Conservation (phyloP, 2,797 vertebrate species). For the Mionectes olivaceus region DNA sequence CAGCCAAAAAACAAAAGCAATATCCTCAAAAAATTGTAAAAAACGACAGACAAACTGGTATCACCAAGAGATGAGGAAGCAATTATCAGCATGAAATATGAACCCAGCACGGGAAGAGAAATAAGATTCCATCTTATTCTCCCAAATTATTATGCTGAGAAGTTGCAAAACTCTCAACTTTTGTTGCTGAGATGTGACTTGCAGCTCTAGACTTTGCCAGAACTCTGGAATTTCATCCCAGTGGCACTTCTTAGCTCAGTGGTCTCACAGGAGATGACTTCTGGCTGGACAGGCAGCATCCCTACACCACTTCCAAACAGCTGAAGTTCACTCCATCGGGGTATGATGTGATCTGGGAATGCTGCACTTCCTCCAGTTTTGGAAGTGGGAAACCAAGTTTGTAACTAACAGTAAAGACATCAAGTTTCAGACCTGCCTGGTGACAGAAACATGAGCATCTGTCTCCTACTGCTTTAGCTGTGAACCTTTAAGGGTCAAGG, state of each 20-base stretch:
- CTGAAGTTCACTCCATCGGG: neutral
- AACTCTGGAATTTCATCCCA: neutral
- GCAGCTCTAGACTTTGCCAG: neutral
- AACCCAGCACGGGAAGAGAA: neutral
- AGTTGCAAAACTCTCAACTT: neutral
- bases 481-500: neutral
- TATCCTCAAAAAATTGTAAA: neutral
- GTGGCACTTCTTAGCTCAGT: neutral
- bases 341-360: neutral
- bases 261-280: neutral
- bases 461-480: neutral
- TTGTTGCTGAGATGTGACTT: neutral
- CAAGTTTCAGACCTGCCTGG: neutral
- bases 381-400: neutral
- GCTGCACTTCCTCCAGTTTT: neutral
- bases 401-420: neutral
- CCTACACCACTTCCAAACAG: neutral
- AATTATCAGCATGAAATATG: neutral
- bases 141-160: neutral
- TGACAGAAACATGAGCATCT: neutral
- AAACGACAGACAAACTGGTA: neutral
- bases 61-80: neutral
- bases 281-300: neutral
- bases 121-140: neutral
- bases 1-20: neutral